Base-by-base conservation (phyloP, 2,888 invertebrate genomes). In the Heliconius aoede region DNA sequence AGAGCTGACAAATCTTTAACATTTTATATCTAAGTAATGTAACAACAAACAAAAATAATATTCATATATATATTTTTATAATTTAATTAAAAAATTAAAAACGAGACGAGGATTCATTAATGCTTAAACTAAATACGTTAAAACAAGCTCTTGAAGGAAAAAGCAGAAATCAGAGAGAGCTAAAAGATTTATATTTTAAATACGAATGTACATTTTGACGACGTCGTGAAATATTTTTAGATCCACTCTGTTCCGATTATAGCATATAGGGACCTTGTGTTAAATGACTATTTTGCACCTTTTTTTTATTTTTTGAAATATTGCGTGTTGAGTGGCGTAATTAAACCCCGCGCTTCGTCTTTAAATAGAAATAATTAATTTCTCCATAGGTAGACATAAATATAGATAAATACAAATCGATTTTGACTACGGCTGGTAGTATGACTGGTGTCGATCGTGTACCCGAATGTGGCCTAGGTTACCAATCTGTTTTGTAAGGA, bases 81-180 rank as follows among this genome's bases (percentile, higher is more conserved):
- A 62, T 28, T 46, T 21, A 21, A 28, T 51, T 21, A 15, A 65
- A 28, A 58, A 67, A 73, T 67, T 26, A 65, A 55, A n/a, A 65
- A 40, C 60, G 36, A 74, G 32, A 28, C 40, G 67, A 55, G 67
- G 36, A 67, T 74, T 67, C 40, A 74, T 74, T 74, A 74, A 60
- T 28, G 67, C 58, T 68, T 67, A 30, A 73, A 46, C 74, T 68
- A 74, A 74, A 68, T 69, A 74, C 60, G 30, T 69, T 74, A 74
- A 74, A 74, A 69, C 30, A 46, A 30, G 32, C 32, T 68, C 61
- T 21, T 15, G 30, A 30, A 55, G 21, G 24, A 69, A 61, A n/a
- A n/a, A n/a, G n/a, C n/a, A n/a, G n/a, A n/a, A 68, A 67, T 40
- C 30, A 58, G 51, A 30, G 61, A 58, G 51, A 30, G 61, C 32